phyloP scores from a whole-genome alignment of 2,113 vertebrate species.

The Sander lucioperca region DNA sequence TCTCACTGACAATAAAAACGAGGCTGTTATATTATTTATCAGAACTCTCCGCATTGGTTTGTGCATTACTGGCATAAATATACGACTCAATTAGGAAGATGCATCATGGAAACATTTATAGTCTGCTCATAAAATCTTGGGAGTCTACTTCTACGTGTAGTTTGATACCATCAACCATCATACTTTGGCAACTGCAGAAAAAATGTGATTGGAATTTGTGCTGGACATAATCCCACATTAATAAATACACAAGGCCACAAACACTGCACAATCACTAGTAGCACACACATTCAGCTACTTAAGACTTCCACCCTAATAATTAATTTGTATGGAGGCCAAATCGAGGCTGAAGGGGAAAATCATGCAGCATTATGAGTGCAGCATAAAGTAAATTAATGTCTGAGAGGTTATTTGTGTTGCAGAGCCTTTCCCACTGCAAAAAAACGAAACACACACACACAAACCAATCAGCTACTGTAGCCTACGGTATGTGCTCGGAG shows the following conservation, averaged over 20 bases:
- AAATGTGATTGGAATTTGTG: constrained; percentile 24
- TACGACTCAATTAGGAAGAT: background rate
- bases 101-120: background rate
- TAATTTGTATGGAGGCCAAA: constrained; percentile 38
- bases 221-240: constrained; percentile 23
- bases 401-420: constrained; percentile 16
- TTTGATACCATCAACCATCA: constrained; percentile 9
- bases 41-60: background rate
- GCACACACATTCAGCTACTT: constrained; percentile 13
- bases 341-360: constrained; percentile 16
- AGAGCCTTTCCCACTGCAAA: constrained; percentile 5
- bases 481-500: background rate
- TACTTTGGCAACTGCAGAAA: constrained; percentile 4
- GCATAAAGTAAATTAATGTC: constrained; percentile 34
- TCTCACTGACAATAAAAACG: background rate
- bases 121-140: background rate
- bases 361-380: constrained; percentile 21
- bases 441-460: too few relatives aligned
- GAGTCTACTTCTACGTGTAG: background rate
- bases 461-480: constrained; percentile 7
- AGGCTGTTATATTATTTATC: background rate
- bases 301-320: constrained; percentile 31
- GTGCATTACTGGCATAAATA: background rate
- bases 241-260: constrained; percentile 8
- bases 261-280: background rate